Base-by-base conservation (phyloP, 2,888 invertebrate species). In the Chloroclystis v-ata region DNA sequence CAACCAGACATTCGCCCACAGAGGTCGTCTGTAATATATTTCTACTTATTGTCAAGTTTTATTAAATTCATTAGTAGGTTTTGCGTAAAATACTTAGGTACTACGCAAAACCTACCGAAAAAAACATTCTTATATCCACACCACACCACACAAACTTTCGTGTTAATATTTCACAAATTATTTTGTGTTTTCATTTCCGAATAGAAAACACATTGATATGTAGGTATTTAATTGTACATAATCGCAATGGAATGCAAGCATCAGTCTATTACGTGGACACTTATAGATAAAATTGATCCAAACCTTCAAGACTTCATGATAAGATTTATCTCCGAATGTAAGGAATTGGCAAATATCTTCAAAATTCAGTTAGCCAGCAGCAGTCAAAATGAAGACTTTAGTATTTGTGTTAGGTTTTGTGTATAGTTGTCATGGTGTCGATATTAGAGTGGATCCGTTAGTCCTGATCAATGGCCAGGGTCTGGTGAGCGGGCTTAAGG, bases 381-480 rank as follows among this genome's bases (percentile, higher is more conserved):
- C 16, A 16, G 13, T 45, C 3, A 67, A 60, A 49, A 69, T 71
- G 73, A 50, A 54, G 16, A 50, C 43, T 26, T 8, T 61, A 16
- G 38, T 65, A 9, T 56, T 57, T 57, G 50, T 58, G 25, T 54
- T 65, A 9, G 32, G 14, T 16, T 42, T 63, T 30, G 43, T 59
- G 24, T 38, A 61, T 45, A 43, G 41, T 14, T 61, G 44, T 32
- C 49, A 49, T 29, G 47, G 66, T 56, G 62, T 57, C 25, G 55
- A 75, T 51, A 52, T 67, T 5, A 76, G 82, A 52, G 76, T 86
- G 5, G 86, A 87, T 54, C 86, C 86, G 0, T 60, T 87, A 25
- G 86, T 87, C 8, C 55, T 81, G 2, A 69, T 80, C 26, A 63
- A 43, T 43, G 60, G 69, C 5, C 86, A 87, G 63, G 87, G 86